These are phyloP conservation scores for Gonocerus acuteangulatus DNA, from an alignment of 2,888 invertebrate genomes.

Conservation along the genomic window DNA sequence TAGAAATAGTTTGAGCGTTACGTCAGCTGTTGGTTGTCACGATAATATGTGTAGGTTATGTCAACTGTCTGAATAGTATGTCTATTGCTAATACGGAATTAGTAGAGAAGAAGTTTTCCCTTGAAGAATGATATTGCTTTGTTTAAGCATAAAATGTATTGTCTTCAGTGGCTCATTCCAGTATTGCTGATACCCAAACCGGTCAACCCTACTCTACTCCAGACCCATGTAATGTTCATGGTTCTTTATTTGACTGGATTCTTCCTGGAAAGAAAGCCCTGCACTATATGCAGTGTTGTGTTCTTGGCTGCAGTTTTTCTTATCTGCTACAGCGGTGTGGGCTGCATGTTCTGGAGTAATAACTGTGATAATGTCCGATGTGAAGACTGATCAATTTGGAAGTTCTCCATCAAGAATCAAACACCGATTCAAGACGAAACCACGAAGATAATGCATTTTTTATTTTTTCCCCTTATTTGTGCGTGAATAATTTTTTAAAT, in stretches of 20 bases:
- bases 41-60: constrained; percentile 14
- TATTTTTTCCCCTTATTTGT: too few species aligned
- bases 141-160: constrained; percentile 62
- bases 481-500: too few species aligned
- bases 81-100: background rate
- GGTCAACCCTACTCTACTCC: constrained; percentile 87
- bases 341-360: constrained; percentile 84
- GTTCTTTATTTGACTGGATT: constrained; percentile 92
- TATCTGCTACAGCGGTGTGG: constrained; percentile 92
- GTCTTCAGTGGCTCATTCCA: constrained; percentile 94
- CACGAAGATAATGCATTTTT: too few species aligned
- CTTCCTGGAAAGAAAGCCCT: constrained; percentile 93
- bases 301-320: constrained; percentile 88
- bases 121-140: constrained; percentile 9
- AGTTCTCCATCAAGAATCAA: background rate
- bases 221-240: constrained; percentile 97
- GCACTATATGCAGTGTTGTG: constrained; percentile 92
- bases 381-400: constrained; percentile 40
- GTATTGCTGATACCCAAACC: constrained; percentile 96
- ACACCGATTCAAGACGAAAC: too few species aligned
- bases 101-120: background rate
- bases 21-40: constrained; percentile 19
- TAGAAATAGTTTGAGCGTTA: background rate
- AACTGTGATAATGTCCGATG: constrained; percentile 57
- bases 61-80: constrained; percentile 6